phyloP scores from a whole-genome alignment of 1,140 invertebrate genomes.

The Acromyrmex charruanus region DNA sequence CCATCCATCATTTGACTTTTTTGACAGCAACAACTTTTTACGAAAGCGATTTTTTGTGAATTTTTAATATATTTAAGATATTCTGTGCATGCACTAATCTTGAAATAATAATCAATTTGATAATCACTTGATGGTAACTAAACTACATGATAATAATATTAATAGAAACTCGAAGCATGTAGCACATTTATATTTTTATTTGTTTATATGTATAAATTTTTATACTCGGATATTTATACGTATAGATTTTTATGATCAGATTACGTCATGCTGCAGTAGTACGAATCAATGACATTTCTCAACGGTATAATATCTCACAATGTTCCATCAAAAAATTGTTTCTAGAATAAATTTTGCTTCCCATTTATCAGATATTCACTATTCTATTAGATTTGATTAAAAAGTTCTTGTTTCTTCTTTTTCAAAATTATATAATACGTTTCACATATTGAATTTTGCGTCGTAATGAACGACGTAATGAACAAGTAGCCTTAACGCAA shows the following conservation, averaged over 20 bases:
- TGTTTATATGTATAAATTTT: background rate
- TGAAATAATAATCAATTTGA: background rate
- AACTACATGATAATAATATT: background rate
- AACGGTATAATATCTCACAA: background rate
- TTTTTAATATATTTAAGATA: background rate
- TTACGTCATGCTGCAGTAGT: conserved; percentile 1
- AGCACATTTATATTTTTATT: background rate
- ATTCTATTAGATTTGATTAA: background rate
- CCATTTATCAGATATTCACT: background rate
- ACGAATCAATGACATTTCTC: background rate
- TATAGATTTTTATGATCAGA: conserved; percentile 13
- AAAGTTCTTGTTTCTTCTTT: background rate
- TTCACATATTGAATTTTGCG: conserved; percentile 11
- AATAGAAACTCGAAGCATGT: background rate
- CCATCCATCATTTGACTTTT: background rate
- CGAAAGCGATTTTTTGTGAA: background rate
- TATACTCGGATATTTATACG: too few relatives aligned
- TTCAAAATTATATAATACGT: background rate
- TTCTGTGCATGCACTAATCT: background rate
- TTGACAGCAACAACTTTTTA: background rate
- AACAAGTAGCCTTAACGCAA: background rate
- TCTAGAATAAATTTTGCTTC: background rate
- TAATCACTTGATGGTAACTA: background rate
- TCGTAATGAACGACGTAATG: background rate
- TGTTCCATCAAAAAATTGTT: background rate